Conservation (phyloP, 2,113 vertebrate genomes). For the Callorhinus ursinus region DNA sequence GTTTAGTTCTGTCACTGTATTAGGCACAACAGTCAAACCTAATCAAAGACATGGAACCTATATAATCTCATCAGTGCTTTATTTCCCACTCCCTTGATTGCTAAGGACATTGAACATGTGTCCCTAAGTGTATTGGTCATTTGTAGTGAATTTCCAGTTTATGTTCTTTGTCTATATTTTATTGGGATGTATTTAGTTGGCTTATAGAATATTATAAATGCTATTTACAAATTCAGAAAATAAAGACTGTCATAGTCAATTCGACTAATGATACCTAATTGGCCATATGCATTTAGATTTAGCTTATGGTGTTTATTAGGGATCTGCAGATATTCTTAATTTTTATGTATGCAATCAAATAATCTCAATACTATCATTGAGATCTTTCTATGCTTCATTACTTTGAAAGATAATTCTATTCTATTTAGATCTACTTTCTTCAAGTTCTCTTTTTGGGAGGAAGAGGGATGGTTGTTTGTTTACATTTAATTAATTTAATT, state of each 20-base stretch:
- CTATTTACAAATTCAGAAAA: constrained; percentile 10
- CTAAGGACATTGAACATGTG: not conserved
- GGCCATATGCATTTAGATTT: not conserved
- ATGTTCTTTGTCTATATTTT: not conserved
- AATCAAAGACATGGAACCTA: not conserved
- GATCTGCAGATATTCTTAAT: not conserved
- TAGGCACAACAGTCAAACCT: not conserved
- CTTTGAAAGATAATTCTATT: not conserved
- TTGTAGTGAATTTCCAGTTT: not conserved
- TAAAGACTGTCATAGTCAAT: constrained; percentile 1
- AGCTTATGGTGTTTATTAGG: not conserved
- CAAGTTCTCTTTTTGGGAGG: not conserved
- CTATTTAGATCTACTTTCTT: not conserved
- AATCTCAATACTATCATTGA: not conserved
- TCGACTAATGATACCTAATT: constrained; percentile 15
- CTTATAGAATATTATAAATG: constrained; percentile 20
- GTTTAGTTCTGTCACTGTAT: not conserved
- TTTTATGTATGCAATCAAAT: not conserved
- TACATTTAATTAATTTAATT: not conserved
- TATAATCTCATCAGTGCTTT: not conserved
- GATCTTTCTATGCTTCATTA: not conserved
- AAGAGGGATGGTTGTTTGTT: not conserved
- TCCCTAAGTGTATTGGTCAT: not conserved
- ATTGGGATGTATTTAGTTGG: not conserved
- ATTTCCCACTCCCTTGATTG: not conserved